Conservation (phyloP, 2,113 vertebrate genomes). For the Alectura lathami region DNA sequence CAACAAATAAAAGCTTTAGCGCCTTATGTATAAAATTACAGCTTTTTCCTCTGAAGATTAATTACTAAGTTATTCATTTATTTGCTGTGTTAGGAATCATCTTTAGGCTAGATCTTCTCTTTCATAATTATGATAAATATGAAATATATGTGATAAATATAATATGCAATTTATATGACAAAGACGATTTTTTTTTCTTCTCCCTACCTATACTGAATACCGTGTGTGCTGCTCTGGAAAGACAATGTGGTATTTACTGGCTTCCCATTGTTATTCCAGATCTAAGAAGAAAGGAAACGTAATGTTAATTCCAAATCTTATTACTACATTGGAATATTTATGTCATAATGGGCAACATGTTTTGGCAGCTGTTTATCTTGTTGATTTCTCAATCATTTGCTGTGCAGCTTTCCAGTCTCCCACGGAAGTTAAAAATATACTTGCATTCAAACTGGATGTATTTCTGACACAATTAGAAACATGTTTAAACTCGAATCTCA, state of each 20-base stretch:
- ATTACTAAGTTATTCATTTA: background rate
- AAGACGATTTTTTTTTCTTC: background rate
- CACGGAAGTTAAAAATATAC: background rate
- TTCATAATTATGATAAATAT: background rate
- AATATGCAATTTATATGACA: background rate
- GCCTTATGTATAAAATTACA: background rate
- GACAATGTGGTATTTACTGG: background rate
- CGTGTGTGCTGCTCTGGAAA: background rate
- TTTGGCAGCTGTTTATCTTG: constrained; percentile 36
- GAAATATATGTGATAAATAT: background rate
- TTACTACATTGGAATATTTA: constrained; percentile 34
- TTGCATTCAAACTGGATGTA: background rate
- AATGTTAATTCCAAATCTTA: constrained; percentile 37
- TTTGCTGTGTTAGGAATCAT: background rate
- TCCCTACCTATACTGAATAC: background rate
- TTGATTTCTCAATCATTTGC: background rate
- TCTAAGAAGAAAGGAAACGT: constrained; percentile 21
- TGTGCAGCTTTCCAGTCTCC: background rate
- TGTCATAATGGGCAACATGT: constrained; percentile 32
- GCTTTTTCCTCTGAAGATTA: background rate
- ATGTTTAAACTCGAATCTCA: constrained; percentile 3
- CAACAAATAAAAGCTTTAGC: constrained; percentile 48
- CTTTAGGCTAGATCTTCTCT: background rate
- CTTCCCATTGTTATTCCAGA: background rate
- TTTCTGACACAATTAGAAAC: constrained; percentile 33